These are phyloP conservation scores for Echinops telfairi DNA, from an alignment of 2,113 vertebrate genomes.

Conservation along the genomic window DNA sequence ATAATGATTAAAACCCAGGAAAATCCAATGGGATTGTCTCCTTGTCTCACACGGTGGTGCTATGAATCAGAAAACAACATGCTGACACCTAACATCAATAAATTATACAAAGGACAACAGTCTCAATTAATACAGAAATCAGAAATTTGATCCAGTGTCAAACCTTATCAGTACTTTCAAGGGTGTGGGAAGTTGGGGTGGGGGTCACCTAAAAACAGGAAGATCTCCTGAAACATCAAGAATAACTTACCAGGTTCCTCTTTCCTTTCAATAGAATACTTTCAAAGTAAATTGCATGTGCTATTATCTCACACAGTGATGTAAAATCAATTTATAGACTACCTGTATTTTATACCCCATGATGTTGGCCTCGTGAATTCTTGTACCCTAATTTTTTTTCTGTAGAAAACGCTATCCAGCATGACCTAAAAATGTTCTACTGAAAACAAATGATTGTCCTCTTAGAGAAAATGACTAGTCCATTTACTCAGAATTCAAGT, in stretches of 20 bases:
- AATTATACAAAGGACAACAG: too few relatives aligned
- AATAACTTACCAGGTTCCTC: background rate
- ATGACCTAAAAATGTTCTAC: background rate
- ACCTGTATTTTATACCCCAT: background rate
- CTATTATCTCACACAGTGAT: background rate
- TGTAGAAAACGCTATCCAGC: background rate
- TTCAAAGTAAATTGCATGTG: too few relatives aligned
- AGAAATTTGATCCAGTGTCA: too few relatives aligned
- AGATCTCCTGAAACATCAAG: background rate
- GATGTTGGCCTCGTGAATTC: background rate
- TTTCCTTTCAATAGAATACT: background rate
- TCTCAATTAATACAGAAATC: too few relatives aligned
- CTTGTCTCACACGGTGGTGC: too few relatives aligned
- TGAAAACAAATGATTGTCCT: background rate
- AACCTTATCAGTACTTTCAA: background rate
- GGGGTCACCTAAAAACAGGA: background rate
- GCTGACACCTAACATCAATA: too few relatives aligned
- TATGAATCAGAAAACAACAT: too few relatives aligned
- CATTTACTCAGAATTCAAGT: background rate
- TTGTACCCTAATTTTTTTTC: background rate
- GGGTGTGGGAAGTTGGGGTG: background rate
- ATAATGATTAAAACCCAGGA: too few relatives aligned
- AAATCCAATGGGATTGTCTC: too few relatives aligned
- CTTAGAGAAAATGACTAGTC: background rate
- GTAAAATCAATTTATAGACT: background rate